Conservation (phyloP, 2,888 invertebrate species). For the Caenorhabditis sp. region DNA sequence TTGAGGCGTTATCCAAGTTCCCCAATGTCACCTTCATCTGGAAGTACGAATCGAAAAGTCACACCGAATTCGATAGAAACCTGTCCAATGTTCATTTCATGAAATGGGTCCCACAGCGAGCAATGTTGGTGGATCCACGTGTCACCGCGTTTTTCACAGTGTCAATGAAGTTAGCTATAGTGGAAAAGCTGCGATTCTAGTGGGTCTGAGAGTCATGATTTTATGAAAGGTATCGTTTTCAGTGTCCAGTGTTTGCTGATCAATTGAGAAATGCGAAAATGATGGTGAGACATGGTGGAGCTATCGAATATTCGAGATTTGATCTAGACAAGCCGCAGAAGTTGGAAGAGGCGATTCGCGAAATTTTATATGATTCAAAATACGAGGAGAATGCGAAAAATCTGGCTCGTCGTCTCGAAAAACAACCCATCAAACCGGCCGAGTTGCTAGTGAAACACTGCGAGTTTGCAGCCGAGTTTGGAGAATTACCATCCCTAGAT, state of each 20-base stretch:
- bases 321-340: slow-evolving; percentile 12
- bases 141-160: slow-evolving; percentile 28
- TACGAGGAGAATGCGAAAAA: slow-evolving; percentile 8
- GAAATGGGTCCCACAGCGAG: no score
- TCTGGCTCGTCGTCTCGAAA: slow-evolving; percentile 7
- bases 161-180: slow-evolving; percentile 30
- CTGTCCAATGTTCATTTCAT: no score
- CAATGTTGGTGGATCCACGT: not conserved
- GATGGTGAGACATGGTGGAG: slow-evolving; percentile 29
- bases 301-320: slow-evolving; percentile 33
- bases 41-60: slow-evolving; percentile 24
- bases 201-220: no score
- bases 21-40: slow-evolving; percentile 27
- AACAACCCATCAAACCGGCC: slow-evolving; percentile 18
- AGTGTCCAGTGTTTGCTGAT: slow-evolving; percentile 42
- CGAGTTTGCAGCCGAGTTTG: slow-evolving; percentile 21
- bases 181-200: slow-evolving; percentile 23
- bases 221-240: not conserved
- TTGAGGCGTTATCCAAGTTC: slow-evolving; percentile 9
- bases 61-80: not conserved
- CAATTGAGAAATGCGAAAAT: slow-evolving; percentile 44
- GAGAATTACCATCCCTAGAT: slow-evolving; percentile 19
- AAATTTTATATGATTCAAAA: not conserved
- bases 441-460: slow-evolving; percentile 22
- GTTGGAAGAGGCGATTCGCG: not conserved